Evolutionary conservation across 2,888 invertebrate species (phyloP), one percentile per base, ranked within the genome.

Genomic region (Heliconius ethilla): DNA sequence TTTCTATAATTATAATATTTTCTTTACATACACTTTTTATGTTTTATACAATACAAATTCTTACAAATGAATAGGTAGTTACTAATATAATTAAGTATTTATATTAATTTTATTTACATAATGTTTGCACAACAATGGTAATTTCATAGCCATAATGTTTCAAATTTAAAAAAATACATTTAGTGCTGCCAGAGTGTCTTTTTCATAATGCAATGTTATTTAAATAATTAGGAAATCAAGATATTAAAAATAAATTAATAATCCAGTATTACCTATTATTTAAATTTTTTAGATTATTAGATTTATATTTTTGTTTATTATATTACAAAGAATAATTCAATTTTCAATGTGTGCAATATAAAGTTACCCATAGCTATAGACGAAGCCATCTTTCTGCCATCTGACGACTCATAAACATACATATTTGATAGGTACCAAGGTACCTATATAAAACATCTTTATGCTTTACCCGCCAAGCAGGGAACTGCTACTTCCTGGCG

Each of bases 1-100:
- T 79, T 66, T 79, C 79, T 79, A 75, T 79, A 79, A 78, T 77
- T 77, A 78, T 65, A 76, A 72, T 78, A 79, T 76, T 55, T 79
- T 78, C 74, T 75, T 78, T 76, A 74, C 75, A 79, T 80, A 79
- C 69, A 80, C 63, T 79, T 69, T 37, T 37, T 55, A 65, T 40
- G 27, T 66, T 70, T 15, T 79, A 78, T 79, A 81, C 74, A 77
- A 77, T 77, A 80, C 78, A 78, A 81, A 76, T 65, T 77, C 37
- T 79, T 75, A 72, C 15, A 59, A 59, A 9, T 59, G 37, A 72
- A 25, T 15, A 63, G 27, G 27, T 63, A 59, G 27, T 15, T 63
- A 59, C 29, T 59, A 72, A 72, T 37, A 55, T 37, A 25, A 63
- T 29, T 65, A 63, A 74, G 29, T 27, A 29, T 27, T 27, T 27